Evolutionary conservation across 2,797 vertebrate species (phyloP).

Genomic region (Ambastaia sidthimunki): DNA sequence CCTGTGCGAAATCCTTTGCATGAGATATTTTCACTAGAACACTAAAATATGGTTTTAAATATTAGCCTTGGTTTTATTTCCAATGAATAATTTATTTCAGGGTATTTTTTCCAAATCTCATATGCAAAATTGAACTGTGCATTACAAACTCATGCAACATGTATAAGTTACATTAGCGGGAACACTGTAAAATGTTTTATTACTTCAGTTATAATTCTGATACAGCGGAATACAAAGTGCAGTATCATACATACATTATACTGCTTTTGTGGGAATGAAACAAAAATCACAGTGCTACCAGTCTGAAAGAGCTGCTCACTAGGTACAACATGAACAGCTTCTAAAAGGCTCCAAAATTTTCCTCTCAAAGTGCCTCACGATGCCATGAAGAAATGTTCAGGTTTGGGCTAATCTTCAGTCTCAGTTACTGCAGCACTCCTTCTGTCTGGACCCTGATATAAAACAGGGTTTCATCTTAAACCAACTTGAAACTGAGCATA

Average conservation of each 20-base stretch:
- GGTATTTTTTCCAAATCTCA: slow-evolving; percentile 6
- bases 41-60: neutral
- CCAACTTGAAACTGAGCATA: slow-evolving; percentile 38
- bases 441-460: slow-evolving; percentile 3
- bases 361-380: slow-evolving; percentile 1
- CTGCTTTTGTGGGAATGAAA: slow-evolving; percentile 20
- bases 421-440: neutral
- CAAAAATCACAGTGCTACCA: slow-evolving; percentile 54
- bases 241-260: slow-evolving; percentile 43
- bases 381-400: neutral
- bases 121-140: slow-evolving; percentile 29
- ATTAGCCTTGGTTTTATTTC: neutral
- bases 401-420: neutral
- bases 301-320: slow-evolving; percentile 36
- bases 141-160: slow-evolving; percentile 38
- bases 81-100: slow-evolving; percentile 28
- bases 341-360: slow-evolving; percentile 13
- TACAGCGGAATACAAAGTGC: slow-evolving; percentile 39
- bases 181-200: slow-evolving; percentile 47
- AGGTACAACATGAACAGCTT: slow-evolving; percentile 4
- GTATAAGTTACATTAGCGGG: slow-evolving; percentile 11
- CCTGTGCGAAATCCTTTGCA: neutral
- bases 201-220: slow-evolving; percentile 37
- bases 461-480: slow-evolving; percentile 12
- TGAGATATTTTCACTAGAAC: slow-evolving; percentile 1